These are phyloP conservation scores for Tiliacea citrago DNA, from an alignment of 2,888 invertebrate species.

Conservation along the genomic window DNA sequence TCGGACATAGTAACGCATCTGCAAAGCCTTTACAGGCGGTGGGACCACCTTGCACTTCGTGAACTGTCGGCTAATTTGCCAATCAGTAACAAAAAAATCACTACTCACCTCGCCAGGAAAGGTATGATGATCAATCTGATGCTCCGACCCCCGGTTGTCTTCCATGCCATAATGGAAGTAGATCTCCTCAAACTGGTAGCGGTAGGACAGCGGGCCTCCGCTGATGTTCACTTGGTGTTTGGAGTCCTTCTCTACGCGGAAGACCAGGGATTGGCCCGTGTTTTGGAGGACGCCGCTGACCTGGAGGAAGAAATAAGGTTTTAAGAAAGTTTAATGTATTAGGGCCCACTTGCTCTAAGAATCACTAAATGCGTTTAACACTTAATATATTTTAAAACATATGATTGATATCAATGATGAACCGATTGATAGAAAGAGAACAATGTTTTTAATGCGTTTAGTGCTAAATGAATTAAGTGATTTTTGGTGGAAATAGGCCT, in stretches of 20 bases:
- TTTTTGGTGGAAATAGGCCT: too few species aligned
- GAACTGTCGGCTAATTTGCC: not conserved
- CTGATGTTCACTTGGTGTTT: conserved; percentile 98
- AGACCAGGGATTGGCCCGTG: conserved; percentile 98
- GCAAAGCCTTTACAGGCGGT: too few species aligned
- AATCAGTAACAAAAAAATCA: not conserved
- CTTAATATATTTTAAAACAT: too few species aligned
- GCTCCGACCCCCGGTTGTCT: conserved; percentile 98
- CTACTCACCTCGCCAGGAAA: conserved; percentile 98
- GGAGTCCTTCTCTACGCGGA: conserved; percentile 97
- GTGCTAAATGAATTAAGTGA: too few species aligned
- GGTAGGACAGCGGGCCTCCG: conserved; percentile 98
- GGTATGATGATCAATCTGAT: conserved; percentile 97
- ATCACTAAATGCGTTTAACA: too few species aligned
- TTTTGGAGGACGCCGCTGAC: conserved; percentile 97
- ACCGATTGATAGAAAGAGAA: too few species aligned
- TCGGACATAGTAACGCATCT: not conserved
- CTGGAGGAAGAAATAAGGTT: conserved; percentile 83
- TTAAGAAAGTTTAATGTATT: not conserved
- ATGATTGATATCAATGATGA: too few species aligned
- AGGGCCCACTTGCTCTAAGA: too few species aligned
- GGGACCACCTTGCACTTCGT: not conserved
- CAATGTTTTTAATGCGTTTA: too few species aligned
- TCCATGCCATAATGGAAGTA: conserved; percentile 98
- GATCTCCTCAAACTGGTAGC: conserved; percentile 98